A percentile compares a stretch with the other conserved stretches of the same genome.
Conservation (phyloP, 2,113 vertebrate species). For the Hoplias malabaricus region DNA sequence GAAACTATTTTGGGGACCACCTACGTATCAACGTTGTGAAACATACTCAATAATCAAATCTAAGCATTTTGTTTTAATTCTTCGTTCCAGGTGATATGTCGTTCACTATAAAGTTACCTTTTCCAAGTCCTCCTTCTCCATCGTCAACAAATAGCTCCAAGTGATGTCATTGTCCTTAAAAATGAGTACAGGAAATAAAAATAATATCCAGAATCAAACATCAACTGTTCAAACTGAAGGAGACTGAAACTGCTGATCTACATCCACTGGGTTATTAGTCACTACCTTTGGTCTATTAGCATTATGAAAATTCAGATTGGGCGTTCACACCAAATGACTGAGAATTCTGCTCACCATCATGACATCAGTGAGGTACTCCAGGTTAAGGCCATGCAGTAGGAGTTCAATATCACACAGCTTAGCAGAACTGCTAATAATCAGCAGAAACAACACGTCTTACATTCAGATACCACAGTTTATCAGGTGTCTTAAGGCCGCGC, state of each 20-base stretch:
- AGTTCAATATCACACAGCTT: slow-evolving; percentile 81
- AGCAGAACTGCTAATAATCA: slow-evolving; percentile 67
- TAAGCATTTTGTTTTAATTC: too few species aligned
- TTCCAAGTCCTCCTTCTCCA: slow-evolving; percentile 84
- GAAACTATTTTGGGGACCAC: background rate
- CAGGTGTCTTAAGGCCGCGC: background rate
- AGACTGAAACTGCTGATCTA: background rate
- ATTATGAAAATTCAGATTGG: background rate
- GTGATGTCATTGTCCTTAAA: slow-evolving; percentile 81
- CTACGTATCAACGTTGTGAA: too few species aligned
- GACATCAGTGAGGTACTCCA: slow-evolving; percentile 78
- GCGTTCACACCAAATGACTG: background rate
- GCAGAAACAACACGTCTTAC: background rate
- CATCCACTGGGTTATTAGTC: background rate
- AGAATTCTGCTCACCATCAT: slow-evolving; percentile 62
- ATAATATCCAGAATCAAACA: background rate
- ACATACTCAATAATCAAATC: too few species aligned
- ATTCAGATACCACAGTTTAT: background rate
- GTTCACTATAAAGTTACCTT: slow-evolving; percentile 69
- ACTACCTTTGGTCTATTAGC: background rate
- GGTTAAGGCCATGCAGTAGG: slow-evolving; percentile 85
- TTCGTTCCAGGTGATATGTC: background rate
- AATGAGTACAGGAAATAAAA: background rate
- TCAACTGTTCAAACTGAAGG: background rate
- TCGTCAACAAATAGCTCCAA: slow-evolving; percentile 83